Percentiles rank a stretch among this genome's conserved stretches.
phyloP scores from a whole-genome alignment of 2,888 invertebrate genomes.

The Sesia bembeciformis region DNA sequence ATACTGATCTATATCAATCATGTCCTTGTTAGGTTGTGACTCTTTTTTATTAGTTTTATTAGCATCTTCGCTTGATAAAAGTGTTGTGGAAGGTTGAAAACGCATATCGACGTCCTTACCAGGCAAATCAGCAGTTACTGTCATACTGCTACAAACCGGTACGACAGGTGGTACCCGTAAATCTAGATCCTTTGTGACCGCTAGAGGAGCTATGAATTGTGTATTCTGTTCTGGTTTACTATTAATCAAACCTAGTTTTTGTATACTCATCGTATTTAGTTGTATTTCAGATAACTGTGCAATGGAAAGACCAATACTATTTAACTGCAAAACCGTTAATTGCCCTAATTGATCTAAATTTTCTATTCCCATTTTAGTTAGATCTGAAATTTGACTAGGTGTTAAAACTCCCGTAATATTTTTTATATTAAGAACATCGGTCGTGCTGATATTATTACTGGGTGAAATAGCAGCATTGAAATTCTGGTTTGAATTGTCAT shows the following conservation, averaged over 20 bases:
- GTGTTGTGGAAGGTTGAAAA: constrained; percentile 39
- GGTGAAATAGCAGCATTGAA: constrained; percentile 36
- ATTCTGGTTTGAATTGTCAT: constrained; percentile 46
- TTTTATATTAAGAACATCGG: constrained; percentile 69
- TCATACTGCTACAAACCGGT: constrained; percentile 29
- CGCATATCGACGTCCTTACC: constrained; percentile 70
- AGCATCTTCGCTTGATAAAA: constrained; percentile 26
- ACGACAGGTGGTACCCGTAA: constrained; percentile 56
- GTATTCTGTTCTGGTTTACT: constrained; percentile 33
- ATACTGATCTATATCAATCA: constrained; percentile 69
- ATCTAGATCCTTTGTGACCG: constrained; percentile 56
- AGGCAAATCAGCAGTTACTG: constrained; percentile 40
- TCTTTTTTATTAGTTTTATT: constrained; percentile 28
- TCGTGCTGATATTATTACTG: constrained; percentile 28
- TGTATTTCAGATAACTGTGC: constrained; percentile 77
- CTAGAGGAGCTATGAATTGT: constrained; percentile 26
- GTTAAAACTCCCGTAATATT: constrained; percentile 75
- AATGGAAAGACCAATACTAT: constrained; percentile 74
- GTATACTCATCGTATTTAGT: constrained; percentile 74
- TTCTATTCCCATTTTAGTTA: constrained; percentile 74
- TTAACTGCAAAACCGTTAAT: constrained; percentile 75
- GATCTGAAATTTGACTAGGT: constrained; percentile 72
- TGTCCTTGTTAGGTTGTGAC: constrained; percentile 41
- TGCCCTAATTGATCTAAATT: constrained; percentile 77
- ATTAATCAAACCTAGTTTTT: constrained; percentile 67